These are phyloP conservation scores for Onychorhynchus coronatus DNA, from an alignment of 2,113 vertebrate species.

Conservation along the genomic window DNA sequence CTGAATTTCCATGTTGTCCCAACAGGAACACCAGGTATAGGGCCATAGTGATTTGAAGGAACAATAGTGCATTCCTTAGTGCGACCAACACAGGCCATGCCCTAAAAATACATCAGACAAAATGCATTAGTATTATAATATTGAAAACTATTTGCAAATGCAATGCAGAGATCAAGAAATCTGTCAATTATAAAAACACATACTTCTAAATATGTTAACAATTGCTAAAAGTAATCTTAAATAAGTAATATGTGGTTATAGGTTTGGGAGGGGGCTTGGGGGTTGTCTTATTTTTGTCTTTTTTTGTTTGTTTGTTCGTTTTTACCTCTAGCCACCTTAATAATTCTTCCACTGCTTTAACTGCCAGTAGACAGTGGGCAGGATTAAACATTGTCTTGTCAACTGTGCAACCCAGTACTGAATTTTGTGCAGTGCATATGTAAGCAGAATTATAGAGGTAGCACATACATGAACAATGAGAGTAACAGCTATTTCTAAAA, in stretches of 20 bases:
- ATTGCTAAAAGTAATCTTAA: neutral
- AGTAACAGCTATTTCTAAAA: slow-evolving; percentile 44
- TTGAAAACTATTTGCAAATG: neutral
- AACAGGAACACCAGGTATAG: slow-evolving; percentile 93
- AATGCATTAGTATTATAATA: neutral
- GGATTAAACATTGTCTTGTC: neutral
- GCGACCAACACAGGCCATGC: slow-evolving; percentile 98
- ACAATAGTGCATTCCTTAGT: slow-evolving; percentile 98
- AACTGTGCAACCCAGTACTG: slow-evolving; percentile 10
- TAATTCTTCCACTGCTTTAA: neutral
- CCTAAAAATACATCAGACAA: slow-evolving; percentile 74
- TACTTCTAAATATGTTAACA: neutral
- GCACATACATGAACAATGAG: slow-evolving; percentile 14
- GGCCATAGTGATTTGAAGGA: slow-evolving; percentile 96
- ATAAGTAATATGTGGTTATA: neutral
- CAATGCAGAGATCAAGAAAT: neutral
- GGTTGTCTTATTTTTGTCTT: neutral
- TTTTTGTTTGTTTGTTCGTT: neutral
- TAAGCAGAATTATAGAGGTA: neutral
- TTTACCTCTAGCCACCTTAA: neutral
- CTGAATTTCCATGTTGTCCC: slow-evolving; percentile 97
- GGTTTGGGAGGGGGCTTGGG: neutral
- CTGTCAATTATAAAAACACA: neutral
- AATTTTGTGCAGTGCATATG: neutral
- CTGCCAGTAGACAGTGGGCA: neutral